These are phyloP conservation scores for Petrolisthes manimaculis DNA, from an alignment of 2,888 invertebrate species.

Conservation along the genomic window DNA sequence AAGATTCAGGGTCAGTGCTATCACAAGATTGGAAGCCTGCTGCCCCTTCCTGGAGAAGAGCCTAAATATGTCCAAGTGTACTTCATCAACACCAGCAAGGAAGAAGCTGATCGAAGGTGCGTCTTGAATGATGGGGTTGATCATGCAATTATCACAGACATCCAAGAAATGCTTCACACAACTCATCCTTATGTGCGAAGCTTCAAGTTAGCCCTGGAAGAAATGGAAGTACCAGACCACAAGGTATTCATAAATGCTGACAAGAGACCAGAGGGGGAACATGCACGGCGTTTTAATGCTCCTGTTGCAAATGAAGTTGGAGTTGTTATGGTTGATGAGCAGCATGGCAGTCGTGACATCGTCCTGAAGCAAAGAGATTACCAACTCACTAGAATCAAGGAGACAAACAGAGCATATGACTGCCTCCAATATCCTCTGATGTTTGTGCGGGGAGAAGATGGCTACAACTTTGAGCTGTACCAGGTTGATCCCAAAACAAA, in stretches of 20 bases:
- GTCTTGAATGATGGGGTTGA: too few species aligned
- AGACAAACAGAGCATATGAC: constrained; percentile 63
- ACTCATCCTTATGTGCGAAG: too few species aligned
- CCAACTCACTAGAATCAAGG: constrained; percentile 67
- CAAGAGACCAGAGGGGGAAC: too few species aligned
- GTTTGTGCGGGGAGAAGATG: constrained; percentile 55
- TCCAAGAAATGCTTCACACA: too few species aligned
- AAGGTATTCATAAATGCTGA: too few species aligned
- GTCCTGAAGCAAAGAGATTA: constrained; percentile 36
- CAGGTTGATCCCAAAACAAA: too few species aligned
- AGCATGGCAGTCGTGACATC: neutral
- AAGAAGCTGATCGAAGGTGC: too few species aligned
- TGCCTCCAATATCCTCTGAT: constrained; percentile 61
- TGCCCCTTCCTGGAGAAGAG: neutral
- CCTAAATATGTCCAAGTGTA: neutral
- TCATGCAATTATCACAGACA: too few species aligned
- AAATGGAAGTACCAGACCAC: too few species aligned
- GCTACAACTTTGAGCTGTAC: constrained; percentile 54
- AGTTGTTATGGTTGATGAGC: constrained; percentile 36
- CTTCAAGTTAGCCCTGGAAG: neutral
- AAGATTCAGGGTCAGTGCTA: neutral
- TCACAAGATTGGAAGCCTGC: neutral
- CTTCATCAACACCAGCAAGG: too few species aligned
- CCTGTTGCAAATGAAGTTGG: too few species aligned
- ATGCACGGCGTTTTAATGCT: too few species aligned